Base-by-base conservation (phyloP, 2,888 invertebrate species). In the Aromia moschata region DNA sequence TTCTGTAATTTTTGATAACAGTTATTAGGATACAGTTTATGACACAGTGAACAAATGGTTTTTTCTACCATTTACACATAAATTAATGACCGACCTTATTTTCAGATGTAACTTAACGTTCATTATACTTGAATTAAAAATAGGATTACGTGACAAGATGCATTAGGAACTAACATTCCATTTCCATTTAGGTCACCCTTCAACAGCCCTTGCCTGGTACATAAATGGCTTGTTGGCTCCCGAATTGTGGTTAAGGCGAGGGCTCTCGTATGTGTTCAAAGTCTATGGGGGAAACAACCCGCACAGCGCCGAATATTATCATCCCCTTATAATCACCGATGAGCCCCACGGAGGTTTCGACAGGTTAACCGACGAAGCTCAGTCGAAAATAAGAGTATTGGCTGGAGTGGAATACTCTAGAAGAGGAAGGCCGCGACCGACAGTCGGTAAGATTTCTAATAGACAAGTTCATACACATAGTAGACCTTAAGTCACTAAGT, bases 151-250 rank as follows among this genome's bases (percentile, higher is more conserved):
- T 45, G 9, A 18, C 25, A 25, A 10, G 25, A 25, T 5, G 12
- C 2, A 18, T 15, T 25, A 18, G 37, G 18, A 46, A 2, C 12
- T 12, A 54, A 41, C 33, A 37, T 11, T 36, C 51, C 41, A 7
- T 14, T 25, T 49, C 14, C 9, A 68, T 72, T 10, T 38, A 86
- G 87, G 87, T 1, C 88, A 88, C 77, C 86, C 87, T 18, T 87
- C 87, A 31, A 89, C 86, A 69, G 90, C 88, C 0, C 82, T 92
- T 38, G 90, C 94, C 9, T 96, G 95, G 94, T 97, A 96, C 81
- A 91, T 97, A 62, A 96, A 97, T 80, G 96, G 96, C 0, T 87
- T 89, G 74, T 83, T 96, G 70, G 88, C 90, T 46, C 96, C 96
- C 0, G 94, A 96, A 79, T 82, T 97, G 61, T 94, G 92, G 85